Conservation (phyloP, 2,888 invertebrate genomes). For the Acronicta aceris region DNA sequence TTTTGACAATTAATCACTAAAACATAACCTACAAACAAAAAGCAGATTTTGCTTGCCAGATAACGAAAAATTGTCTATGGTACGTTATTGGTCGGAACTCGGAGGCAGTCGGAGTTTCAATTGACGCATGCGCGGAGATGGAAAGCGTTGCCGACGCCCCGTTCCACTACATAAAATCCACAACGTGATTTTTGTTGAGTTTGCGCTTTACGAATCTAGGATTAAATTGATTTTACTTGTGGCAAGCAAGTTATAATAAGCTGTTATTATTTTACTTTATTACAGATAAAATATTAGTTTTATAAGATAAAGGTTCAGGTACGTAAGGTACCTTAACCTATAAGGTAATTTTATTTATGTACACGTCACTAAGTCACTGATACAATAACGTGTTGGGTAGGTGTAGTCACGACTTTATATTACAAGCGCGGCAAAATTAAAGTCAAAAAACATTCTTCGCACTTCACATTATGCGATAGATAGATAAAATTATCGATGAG, state of each 20-base stretch:
- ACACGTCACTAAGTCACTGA: too few relatives aligned
- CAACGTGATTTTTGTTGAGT: constrained; percentile 39
- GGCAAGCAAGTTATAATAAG: neutral
- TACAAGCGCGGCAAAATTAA: too few relatives aligned
- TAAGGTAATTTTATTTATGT: too few relatives aligned
- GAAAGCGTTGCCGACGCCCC: constrained; percentile 22
- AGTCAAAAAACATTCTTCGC: too few relatives aligned
- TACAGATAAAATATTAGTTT: too few relatives aligned
- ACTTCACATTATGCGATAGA: too few relatives aligned
- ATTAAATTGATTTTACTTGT: constrained; percentile 52
- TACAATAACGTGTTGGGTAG: too few relatives aligned
- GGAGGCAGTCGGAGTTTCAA: constrained; percentile 42
- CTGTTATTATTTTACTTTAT: too few relatives aligned
- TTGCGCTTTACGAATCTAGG: constrained; percentile 49
- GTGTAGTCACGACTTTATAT: too few relatives aligned
- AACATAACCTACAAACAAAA: constrained; percentile 87
- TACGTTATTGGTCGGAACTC: constrained; percentile 62
- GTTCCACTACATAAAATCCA: neutral
- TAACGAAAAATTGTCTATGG: constrained; percentile 80
- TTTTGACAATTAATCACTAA: constrained; percentile 85
- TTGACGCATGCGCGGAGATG: constrained; percentile 75
- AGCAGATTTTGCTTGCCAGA: constrained; percentile 72
- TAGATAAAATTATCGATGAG: too few relatives aligned
- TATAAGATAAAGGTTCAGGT: too few relatives aligned
- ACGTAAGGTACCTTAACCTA: too few relatives aligned